These are phyloP conservation scores for Cherax destructor DNA, from an alignment of 1,140 invertebrate species.

Conservation along the genomic window DNA sequence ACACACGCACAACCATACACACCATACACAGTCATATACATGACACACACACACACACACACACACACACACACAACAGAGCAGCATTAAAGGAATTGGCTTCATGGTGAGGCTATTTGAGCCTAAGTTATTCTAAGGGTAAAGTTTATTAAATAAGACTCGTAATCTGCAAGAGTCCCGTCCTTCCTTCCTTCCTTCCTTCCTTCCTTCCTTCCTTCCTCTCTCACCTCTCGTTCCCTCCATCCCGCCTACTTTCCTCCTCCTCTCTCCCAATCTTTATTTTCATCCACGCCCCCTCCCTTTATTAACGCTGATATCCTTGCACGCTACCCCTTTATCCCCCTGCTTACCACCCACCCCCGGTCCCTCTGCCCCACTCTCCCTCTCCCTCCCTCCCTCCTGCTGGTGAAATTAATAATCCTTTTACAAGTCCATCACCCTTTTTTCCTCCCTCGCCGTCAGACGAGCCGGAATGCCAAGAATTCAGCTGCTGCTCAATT, in stretches of 20 bases:
- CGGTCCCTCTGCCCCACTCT: not conserved
- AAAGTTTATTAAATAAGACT: conserved; percentile 24
- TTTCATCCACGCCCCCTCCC: not conserved
- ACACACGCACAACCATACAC: not conserved
- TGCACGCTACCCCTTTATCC: not conserved
- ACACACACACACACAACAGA: too few relatives aligned
- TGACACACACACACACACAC: too few relatives aligned
- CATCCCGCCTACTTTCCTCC: not conserved
- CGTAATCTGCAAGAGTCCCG: not conserved
- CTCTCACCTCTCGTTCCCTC: not conserved
- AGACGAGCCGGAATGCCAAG: conserved; percentile 48
- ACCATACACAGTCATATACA: not conserved
- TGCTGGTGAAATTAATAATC: conserved; percentile 57
- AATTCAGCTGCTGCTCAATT: conserved; percentile 42
- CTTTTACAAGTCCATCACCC: conserved; percentile 42
- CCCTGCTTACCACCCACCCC: not conserved
- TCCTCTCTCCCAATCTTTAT: not conserved
- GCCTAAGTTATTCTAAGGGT: not conserved
- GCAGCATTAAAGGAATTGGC: too few relatives aligned
- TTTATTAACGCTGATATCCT: not conserved
- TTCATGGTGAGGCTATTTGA: too few relatives aligned
- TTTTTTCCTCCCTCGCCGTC: conserved; percentile 12
- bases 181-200: not conserved
- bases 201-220: not conserved
- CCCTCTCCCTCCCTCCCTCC: not conserved